phyloP scores from a whole-genome alignment of 2,113 vertebrate genomes.

The Psophia crepitans region DNA sequence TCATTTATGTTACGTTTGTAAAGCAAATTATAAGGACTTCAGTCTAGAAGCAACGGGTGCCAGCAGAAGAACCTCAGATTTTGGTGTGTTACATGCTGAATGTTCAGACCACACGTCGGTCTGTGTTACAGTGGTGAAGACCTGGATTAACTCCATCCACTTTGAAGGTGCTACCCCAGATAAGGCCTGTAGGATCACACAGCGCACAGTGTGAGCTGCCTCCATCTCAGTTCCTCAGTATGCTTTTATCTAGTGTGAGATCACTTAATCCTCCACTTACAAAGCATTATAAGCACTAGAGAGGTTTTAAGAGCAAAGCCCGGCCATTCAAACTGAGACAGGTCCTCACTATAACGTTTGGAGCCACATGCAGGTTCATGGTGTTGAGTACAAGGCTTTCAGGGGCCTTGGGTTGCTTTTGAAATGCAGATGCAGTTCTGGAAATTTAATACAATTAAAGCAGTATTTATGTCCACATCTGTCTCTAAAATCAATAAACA shows the following conservation, averaged over 20 bases:
- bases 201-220: not conserved
- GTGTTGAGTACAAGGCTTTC: not conserved
- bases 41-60: not conserved
- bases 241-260: not conserved
- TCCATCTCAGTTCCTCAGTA: not conserved
- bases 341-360: not conserved
- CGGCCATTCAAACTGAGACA: not conserved
- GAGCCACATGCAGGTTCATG: not conserved
- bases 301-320: not conserved
- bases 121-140: not conserved
- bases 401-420: not conserved
- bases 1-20: not conserved
- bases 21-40: not conserved
- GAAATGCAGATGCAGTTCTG: not conserved
- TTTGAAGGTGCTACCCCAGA: not conserved
- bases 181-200: not conserved
- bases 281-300: not conserved
- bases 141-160: not conserved
- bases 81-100: fast-evolving
- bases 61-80: not conserved
- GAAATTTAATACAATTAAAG: not conserved
- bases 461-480: not conserved
- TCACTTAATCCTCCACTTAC: not conserved
- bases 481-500: not conserved
- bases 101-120: not conserved